Base-by-base conservation (phyloP, 2,888 invertebrate species). In the Aethes cnicana region DNA sequence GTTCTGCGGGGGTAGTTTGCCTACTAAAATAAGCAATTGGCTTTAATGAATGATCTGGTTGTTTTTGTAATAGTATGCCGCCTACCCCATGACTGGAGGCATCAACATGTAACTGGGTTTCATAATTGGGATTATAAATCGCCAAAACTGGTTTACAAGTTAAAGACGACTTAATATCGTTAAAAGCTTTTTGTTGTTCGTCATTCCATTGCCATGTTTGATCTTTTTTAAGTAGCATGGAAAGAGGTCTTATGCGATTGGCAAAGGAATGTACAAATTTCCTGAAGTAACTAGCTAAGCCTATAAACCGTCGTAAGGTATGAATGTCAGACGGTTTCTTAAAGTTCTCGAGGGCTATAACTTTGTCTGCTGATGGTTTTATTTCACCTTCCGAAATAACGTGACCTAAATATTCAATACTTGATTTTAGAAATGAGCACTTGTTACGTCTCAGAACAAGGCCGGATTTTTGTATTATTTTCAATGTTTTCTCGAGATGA, bases 1-100 rank as follows among this genome's bases (percentile, higher is more conserved):
- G 30, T 30, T 59, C 55, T 0, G 37, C 33, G 42, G 8, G 8
- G 26, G 41, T 26, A 17, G 26, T 41, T 3, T 41, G 36, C 6
- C 36, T 11, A 37, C 36, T 37, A n/a, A 16, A 25, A 41, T 41
- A 41, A 16, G 41, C 41, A 17, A 41, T 26, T n/a, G 41, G 41
- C 26, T 41, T 26, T 7, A 41, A 41, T 6, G 14, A 14, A 9
- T 26, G 26, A 23, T 41, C 21, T 3, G 41, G 8, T 23, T 37
- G 37, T n/a, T 37, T 37, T 11, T 37, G 37, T 23, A 37, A 9
- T 9, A 37, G 37, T 14, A 37, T 14, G 4, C 37, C 37, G 9
- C 21, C 37, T 12, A 37, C 6, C 7, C 37, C 37, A 11, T 12
- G 4, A 1, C 9, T 9, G 6, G 37, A 28, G 16, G 54, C 47